phyloP scores from a whole-genome alignment of 2,113 vertebrate genomes.

The Galbula dea region DNA sequence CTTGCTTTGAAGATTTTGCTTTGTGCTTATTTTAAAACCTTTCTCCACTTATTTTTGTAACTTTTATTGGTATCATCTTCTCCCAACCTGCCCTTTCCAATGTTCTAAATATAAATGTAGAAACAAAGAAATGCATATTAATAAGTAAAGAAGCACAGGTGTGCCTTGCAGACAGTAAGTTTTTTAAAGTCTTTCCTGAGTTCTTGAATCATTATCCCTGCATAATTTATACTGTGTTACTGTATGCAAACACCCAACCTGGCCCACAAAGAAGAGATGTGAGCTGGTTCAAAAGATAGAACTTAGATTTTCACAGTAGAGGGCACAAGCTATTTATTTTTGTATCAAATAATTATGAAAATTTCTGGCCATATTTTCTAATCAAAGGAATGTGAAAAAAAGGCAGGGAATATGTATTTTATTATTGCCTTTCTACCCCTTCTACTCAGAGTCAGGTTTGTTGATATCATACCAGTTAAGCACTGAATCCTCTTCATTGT shows the following conservation, averaged over 20 bases:
- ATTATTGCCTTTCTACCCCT: background rate
- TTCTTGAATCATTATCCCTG: conserved; percentile 50
- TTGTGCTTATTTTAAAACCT: background rate
- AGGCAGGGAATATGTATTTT: background rate
- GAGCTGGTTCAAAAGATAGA: background rate
- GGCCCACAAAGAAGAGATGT: background rate
- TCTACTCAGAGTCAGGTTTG: background rate
- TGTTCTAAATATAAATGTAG: conserved; percentile 55
- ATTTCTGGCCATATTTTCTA: background rate
- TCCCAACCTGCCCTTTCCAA: conserved; percentile 15
- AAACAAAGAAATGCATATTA: conserved; percentile 61
- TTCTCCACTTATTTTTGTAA: background rate
- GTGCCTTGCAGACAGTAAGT: conserved; percentile 51
- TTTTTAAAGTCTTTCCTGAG: conserved; percentile 53
- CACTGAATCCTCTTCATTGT: background rate
- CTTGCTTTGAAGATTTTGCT: background rate
- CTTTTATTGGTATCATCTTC: background rate
- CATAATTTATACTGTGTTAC: conserved; percentile 54
- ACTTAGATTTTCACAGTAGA: background rate
- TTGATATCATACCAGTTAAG: background rate
- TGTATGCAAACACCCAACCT: conserved; percentile 11
- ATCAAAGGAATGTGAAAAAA: background rate
- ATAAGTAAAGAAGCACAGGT: conserved; percentile 65
- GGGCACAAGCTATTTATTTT: background rate
- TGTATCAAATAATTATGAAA: background rate